phyloP scores from a whole-genome alignment of 2,113 vertebrate genomes.

The Burhinus bistriatus region DNA sequence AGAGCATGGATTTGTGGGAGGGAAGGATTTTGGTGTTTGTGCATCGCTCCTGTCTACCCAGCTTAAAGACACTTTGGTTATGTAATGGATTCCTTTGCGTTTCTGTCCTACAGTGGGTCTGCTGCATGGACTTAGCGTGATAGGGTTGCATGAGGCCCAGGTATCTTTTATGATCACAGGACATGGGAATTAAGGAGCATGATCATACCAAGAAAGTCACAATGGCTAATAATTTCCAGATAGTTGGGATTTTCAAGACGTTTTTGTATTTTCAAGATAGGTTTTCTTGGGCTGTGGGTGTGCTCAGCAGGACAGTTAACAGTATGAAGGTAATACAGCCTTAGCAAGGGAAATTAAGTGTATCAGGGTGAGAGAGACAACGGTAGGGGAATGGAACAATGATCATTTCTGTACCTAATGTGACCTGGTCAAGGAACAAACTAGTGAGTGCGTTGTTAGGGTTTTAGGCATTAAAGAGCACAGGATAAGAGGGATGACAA shows the following conservation, averaged over 20 bases:
- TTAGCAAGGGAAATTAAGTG: background rate
- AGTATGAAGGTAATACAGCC: background rate
- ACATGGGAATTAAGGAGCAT: background rate
- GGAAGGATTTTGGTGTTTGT: background rate
- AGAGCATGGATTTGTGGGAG: background rate
- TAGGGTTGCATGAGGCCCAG: background rate
- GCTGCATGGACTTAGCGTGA: background rate
- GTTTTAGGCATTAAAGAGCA: background rate
- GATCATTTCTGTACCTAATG: background rate
- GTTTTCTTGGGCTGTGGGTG: background rate
- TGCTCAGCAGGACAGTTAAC: background rate
- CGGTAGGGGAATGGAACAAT: background rate
- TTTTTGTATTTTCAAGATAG: background rate
- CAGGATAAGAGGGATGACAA: background rate
- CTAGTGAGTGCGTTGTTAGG: background rate
- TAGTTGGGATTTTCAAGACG: background rate
- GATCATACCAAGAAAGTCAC: background rate
- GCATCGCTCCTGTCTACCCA: background rate
- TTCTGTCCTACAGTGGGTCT: background rate
- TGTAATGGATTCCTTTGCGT: background rate
- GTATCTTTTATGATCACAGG: background rate
- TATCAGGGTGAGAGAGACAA: background rate
- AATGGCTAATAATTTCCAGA: background rate
- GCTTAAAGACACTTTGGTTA: background rate
- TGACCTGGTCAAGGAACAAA: background rate